A percentile compares a stretch with the other conserved stretches of the same genome.
Conservation (phyloP, 1,140 invertebrate species). For the Tetranychus cinnabarinus region DNA sequence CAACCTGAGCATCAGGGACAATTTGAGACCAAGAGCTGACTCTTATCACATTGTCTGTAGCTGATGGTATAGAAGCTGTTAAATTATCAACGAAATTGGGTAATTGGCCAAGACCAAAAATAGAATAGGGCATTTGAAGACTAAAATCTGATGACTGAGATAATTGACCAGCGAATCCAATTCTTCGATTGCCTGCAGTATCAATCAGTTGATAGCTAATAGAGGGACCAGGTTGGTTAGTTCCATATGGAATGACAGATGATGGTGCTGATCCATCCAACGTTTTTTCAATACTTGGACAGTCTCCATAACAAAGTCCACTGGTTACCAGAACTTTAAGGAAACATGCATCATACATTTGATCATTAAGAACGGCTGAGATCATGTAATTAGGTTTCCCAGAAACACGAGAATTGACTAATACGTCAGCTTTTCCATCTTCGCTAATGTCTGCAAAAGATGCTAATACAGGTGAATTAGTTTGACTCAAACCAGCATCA, state of each 20-base stretch:
- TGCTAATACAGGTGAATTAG: slow-evolving; percentile 38
- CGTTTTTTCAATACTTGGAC: background rate
- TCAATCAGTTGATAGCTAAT: slow-evolving; percentile 65
- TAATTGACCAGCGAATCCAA: slow-evolving; percentile 55
- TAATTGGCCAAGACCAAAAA: slow-evolving; percentile 83
- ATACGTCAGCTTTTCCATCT: slow-evolving; percentile 25
- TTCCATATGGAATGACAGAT: slow-evolving; percentile 43
- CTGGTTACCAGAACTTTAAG: slow-evolving; percentile 85
- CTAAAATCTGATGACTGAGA: slow-evolving; percentile 76
- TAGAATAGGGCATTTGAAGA: slow-evolving; percentile 73
- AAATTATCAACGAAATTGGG: slow-evolving; percentile 90
- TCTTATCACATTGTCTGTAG: background rate
- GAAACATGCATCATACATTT: slow-evolving; percentile 83
- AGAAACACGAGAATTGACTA: slow-evolving; percentile 5
- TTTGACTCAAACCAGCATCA: background rate
- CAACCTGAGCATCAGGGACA: slow-evolving; percentile 91
- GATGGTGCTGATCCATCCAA: background rate
- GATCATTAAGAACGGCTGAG: slow-evolving; percentile 37
- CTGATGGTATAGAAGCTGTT: slow-evolving; percentile 44
- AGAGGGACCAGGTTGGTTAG: slow-evolving; percentile 63
- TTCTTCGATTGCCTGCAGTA: slow-evolving; percentile 45
- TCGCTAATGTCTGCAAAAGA: slow-evolving; percentile 82
- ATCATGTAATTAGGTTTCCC: slow-evolving; percentile 18
- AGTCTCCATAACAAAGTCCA: slow-evolving; percentile 26
- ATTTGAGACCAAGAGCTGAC: slow-evolving; percentile 51